A percentile compares a stretch with the other conserved stretches of the same genome.
These are phyloP conservation scores for Gavialis gangeticus DNA, from an alignment of 2,113 vertebrate genomes.

Conservation along the genomic window DNA sequence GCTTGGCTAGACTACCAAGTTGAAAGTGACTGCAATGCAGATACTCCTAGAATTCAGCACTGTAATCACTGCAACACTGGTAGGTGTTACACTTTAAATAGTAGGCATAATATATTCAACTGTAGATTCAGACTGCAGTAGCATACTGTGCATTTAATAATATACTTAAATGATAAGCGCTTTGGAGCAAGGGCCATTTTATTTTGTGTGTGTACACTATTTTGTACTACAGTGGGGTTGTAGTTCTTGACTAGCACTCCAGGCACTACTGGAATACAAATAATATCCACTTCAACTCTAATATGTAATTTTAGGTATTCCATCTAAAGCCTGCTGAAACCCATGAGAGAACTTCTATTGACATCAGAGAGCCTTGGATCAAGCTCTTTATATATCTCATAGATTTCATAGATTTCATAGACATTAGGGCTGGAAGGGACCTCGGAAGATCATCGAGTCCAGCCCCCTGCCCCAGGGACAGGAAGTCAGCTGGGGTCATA, in stretches of 20 bases:
- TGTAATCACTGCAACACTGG: rapidly evolving
- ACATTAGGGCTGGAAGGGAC: no score
- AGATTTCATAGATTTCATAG: not conserved
- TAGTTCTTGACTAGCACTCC: not conserved
- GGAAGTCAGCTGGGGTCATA: no score
- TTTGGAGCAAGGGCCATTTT: not conserved
- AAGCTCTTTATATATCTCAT: slow-evolving; percentile 7
- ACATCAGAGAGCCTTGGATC: not conserved
- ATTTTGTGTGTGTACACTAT: not conserved
- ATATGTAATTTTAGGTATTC: slow-evolving; percentile 10
- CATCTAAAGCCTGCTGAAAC: slow-evolving; percentile 16
- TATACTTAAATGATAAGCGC: not conserved
- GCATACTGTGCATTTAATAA: not conserved
- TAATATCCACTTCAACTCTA: not conserved
- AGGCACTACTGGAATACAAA: slow-evolving; percentile 17
- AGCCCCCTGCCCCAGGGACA: no score
- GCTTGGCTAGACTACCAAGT: not conserved
- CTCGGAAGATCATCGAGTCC: no score
- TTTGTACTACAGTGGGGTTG: not conserved
- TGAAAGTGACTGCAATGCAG: not conserved
- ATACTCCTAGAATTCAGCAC: not conserved
- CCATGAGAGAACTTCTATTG: not conserved
- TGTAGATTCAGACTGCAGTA: not conserved
- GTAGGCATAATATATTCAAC: not conserved
- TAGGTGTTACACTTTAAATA: not conserved